Conservation (phyloP, 2,797 vertebrate genomes). For the Threskiornis aethiopicus region DNA sequence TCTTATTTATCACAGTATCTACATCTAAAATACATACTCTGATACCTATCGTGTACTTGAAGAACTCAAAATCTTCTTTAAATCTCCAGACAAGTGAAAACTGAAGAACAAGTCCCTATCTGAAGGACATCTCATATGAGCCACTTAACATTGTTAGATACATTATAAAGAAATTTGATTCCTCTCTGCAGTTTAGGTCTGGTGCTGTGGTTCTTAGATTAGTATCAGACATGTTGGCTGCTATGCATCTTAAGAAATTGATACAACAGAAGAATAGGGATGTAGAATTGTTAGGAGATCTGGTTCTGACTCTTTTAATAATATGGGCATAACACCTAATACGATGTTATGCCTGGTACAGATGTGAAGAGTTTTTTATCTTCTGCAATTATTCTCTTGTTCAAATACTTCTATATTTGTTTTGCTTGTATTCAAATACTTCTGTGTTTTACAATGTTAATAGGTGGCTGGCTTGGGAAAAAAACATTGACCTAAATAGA, state of each 20-base stretch:
- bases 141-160: background rate
- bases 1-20: background rate
- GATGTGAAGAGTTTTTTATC: background rate
- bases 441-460: background rate
- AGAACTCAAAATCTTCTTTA: background rate
- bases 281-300: rapidly evolving
- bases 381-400: background rate
- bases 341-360: background rate
- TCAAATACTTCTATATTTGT: background rate
- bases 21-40: background rate
- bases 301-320: background rate
- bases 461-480: background rate
- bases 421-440: background rate
- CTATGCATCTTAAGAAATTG: background rate
- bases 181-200: background rate
- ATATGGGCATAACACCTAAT: background rate
- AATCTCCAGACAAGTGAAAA: background rate
- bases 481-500: background rate
- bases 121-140: background rate
- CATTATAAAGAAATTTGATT: background rate
- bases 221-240: background rate
- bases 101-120: background rate
- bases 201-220: background rate
- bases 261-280: background rate
- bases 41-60: background rate